These are phyloP conservation scores for Megastigmus dorsalis DNA, from an alignment of 2,888 invertebrate species.

Conservation along the genomic window DNA sequence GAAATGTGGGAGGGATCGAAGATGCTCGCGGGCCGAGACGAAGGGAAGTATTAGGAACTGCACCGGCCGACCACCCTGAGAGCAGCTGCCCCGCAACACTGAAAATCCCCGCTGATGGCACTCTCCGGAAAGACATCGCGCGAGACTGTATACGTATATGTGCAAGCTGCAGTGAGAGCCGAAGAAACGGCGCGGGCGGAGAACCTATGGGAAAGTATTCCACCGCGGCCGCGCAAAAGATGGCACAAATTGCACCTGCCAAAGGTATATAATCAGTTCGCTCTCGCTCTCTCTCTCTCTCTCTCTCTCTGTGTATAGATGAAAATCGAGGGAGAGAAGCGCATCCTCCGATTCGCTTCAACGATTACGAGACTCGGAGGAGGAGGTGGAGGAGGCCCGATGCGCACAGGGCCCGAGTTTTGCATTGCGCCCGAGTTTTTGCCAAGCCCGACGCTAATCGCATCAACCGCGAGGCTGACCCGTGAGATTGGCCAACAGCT, in stretches of 20 bases:
- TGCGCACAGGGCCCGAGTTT: neutral
- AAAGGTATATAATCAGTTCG: slow-evolving; percentile 18
- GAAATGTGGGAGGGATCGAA: too few species aligned
- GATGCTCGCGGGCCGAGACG: too few species aligned
- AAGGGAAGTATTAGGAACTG: too few species aligned
- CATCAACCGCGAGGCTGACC: neutral
- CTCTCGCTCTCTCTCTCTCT: neutral
- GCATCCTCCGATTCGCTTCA: neutral
- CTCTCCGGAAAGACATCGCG: neutral
- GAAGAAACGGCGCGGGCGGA: neutral
- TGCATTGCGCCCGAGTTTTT: too few species aligned
- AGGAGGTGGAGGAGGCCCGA: neutral
- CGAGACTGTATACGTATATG: neutral
- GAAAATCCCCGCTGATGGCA: neutral
- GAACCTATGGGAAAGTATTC: slow-evolving; percentile 3
- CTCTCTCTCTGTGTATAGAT: neutral
- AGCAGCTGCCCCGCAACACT: too few species aligned
- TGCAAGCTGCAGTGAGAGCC: neutral
- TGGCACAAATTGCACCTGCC: slow-evolving; percentile 4
- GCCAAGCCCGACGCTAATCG: neutral
- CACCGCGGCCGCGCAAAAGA: neutral
- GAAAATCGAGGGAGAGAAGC: neutral
- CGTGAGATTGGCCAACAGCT: too few species aligned
- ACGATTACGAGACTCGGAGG: neutral
- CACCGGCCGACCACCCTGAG: slow-evolving; percentile 1